A percentile compares a stretch with the other conserved stretches of the same genome.
These are phyloP conservation scores for Onthophagus sagittarius DNA, from an alignment of 2,888 invertebrate species.

Conservation along the genomic window DNA sequence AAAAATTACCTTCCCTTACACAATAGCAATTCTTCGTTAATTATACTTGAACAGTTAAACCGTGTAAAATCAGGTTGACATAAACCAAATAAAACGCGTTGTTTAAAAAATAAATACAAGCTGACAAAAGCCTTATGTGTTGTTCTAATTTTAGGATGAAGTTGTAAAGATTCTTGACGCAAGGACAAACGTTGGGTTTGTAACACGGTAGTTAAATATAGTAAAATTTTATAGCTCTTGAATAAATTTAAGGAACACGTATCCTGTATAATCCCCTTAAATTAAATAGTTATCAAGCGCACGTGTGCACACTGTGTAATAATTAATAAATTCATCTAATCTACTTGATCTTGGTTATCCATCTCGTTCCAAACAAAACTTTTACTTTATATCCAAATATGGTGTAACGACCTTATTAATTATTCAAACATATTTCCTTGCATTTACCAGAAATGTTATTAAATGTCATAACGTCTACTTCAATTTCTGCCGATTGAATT, in stretches of 20 bases:
- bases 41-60: neutral
- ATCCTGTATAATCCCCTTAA: neutral
- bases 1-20: neutral
- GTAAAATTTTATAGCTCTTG: neutral
- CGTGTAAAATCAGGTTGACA: neutral
- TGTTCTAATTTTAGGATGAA: neutral
- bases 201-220: neutral
- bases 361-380: neutral
- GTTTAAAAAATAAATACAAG: neutral
- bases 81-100: neutral
- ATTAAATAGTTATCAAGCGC: neutral
- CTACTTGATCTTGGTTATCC: neutral
- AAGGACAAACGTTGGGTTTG: neutral
- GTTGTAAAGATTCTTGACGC: neutral
- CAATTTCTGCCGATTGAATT: neutral
- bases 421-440: neutral
- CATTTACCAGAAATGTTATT: neutral
- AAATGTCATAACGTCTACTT: neutral
- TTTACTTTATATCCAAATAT: neutral
- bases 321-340: neutral
- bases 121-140: neutral
- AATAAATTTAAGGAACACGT: neutral
- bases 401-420: neutral
- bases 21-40: neutral
- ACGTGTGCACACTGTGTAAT: neutral